These are phyloP conservation scores for Caiman crocodilus DNA, from an alignment of 2,797 vertebrate genomes.

Conservation along the genomic window DNA sequence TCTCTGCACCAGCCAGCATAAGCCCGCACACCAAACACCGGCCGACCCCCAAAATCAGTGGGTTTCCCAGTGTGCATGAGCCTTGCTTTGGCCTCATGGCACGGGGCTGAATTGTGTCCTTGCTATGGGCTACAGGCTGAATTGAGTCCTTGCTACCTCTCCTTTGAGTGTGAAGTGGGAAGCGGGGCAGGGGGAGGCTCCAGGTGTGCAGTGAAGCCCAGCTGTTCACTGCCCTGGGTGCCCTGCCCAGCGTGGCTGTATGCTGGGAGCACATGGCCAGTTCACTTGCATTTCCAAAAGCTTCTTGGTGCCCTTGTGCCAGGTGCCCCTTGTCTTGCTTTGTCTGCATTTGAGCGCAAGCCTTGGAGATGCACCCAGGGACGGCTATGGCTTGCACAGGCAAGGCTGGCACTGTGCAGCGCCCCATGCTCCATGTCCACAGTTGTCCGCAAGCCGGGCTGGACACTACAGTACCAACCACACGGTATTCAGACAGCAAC, in stretches of 20 bases:
- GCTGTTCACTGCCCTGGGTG: background rate
- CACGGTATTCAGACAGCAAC: too few relatives aligned
- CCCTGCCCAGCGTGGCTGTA: background rate
- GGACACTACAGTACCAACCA: too few relatives aligned
- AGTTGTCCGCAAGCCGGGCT: too few relatives aligned
- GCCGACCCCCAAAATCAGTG: background rate
- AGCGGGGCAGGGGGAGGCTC: background rate
- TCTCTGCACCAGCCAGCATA: background rate
- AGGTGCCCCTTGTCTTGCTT: too few relatives aligned
- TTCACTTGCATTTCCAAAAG: background rate
- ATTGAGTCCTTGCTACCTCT: background rate
- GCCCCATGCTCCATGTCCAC: too few relatives aligned
- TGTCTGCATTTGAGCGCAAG: too few relatives aligned
- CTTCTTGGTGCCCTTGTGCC: background rate
- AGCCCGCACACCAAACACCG: background rate
- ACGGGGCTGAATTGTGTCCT: background rate
- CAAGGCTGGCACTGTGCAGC: too few relatives aligned
- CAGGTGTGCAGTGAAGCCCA: background rate
- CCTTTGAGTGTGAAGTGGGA: background rate
- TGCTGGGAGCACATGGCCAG: background rate
- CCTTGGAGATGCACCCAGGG: too few relatives aligned
- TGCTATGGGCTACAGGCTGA: too few relatives aligned
- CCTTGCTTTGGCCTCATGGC: background rate
- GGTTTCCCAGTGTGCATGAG: background rate
- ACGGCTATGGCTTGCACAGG: too few relatives aligned